Evolutionary conservation across 1,140 invertebrate genomes (phyloP).

Genomic region (Penaeus japonicus): DNA sequence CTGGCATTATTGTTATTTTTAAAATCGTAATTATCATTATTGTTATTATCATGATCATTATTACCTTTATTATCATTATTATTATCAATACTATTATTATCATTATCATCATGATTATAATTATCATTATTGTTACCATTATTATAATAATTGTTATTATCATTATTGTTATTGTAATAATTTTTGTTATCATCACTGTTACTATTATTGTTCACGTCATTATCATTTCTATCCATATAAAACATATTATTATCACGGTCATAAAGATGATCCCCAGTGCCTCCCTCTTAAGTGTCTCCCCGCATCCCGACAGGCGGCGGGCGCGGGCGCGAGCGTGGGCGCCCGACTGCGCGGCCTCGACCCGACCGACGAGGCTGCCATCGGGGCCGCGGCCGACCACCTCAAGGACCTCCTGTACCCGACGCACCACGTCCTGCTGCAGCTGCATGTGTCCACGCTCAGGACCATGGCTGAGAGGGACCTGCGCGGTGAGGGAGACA

Average conservation of each 20-base stretch:
- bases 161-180: no score
- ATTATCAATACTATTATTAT: no score
- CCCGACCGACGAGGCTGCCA: neutral
- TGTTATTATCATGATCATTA: no score
- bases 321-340: neutral
- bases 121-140: no score
- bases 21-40: no score
- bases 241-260: neutral
- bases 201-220: no score
- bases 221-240: no score
- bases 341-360: neutral
- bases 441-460: conserved; percentile 37
- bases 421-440: conserved; percentile 37
- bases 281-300: neutral
- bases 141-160: no score
- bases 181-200: no score
- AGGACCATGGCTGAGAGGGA: conserved; percentile 17
- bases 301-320: neutral
- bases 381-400: neutral
- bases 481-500: neutral
- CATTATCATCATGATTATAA: no score
- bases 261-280: neutral
- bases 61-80: no score
- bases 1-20: no score
- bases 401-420: neutral